Base-by-base conservation (phyloP, 2,797 vertebrate species). In the Pangasius sanitwongsei region DNA sequence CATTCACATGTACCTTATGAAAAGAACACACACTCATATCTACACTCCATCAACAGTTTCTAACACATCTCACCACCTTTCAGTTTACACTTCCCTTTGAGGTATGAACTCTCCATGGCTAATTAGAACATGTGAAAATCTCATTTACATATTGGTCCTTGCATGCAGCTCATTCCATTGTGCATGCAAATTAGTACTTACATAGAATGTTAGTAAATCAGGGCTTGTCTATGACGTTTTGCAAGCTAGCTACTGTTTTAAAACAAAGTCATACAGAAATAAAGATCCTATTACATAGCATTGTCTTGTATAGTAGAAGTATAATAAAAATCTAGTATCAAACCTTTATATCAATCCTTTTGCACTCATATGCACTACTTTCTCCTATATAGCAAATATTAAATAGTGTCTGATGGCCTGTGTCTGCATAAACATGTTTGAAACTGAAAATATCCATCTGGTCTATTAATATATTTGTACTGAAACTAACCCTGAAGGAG, bases 401-500 rank as follows among this genome's bases (percentile, higher is more conserved):
- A 59, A 61, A 61, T 41, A 61, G 34, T 23, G 57, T 48, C 23
- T n/a, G 6, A n/a, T 65, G 25, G 28, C 57, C 34, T 63, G 59
- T 44, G 59, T 8, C 37, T 48, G 59, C 37, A 65, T 20, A 44
- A 63, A 13, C 59, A 25, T 7, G 25, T 83, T 25, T 28, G 23
- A 82, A 83, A 83, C 3, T 25, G 6, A 63, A 61, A 83, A 41
- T 7, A 13, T 63, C 59, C 25, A n/a, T 67, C 28, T 69, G 82
- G 41, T 84, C 63, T 12, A 5, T 84, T 88, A 57, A 67, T 90
- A 65, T 25, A 28, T 50, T 37, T 87, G 18, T 37, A 53, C 65
- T n/a, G 28, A 86, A 44, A 95, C 97, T 94, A 95, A 99, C 99
- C 96, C 99, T 97, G 94, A 99, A 99, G 89, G 99, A 99, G 95